phyloP scores from a whole-genome alignment of 2,888 invertebrate species.

The Pachliopta kotzebuea region DNA sequence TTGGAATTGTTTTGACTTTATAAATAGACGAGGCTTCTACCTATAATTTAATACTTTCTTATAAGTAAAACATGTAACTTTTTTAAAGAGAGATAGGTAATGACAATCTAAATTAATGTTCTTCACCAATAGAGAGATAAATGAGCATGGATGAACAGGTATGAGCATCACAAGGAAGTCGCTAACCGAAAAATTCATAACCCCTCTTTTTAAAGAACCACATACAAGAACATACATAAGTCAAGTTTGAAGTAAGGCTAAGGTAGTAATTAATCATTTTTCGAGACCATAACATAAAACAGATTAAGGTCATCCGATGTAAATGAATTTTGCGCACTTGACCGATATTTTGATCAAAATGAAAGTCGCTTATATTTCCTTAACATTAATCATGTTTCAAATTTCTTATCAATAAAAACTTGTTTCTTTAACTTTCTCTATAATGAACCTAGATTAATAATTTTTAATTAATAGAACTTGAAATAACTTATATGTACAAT shows the following conservation, averaged over 20 bases:
- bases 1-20: constrained; percentile 1
- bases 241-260: constrained; percentile 1
- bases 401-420: constrained; percentile 9
- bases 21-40: constrained; percentile 14
- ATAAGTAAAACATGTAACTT: not conserved
- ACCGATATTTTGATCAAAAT: constrained; percentile 19
- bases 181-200: too few relatives aligned
- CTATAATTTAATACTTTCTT: not conserved
- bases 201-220: too few relatives aligned
- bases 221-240: too few relatives aligned
- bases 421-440: constrained; percentile 20
- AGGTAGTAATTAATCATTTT: constrained; percentile 24
- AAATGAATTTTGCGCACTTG: constrained; percentile 27
- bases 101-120: too few relatives aligned
- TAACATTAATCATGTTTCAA: constrained; percentile 26
- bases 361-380: constrained; percentile 27
- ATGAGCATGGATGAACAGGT: not conserved
- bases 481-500: not conserved
- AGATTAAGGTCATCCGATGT: constrained; percentile 26
- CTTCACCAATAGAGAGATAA: too few relatives aligned
- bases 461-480: constrained; percentile 1
- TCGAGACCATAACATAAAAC: constrained; percentile 19
- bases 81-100: not conserved
- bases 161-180: not conserved
- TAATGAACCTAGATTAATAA: constrained; percentile 11